phyloP scores from a whole-genome alignment of 2,888 invertebrate species.

The Lasioglossum villosulum region DNA sequence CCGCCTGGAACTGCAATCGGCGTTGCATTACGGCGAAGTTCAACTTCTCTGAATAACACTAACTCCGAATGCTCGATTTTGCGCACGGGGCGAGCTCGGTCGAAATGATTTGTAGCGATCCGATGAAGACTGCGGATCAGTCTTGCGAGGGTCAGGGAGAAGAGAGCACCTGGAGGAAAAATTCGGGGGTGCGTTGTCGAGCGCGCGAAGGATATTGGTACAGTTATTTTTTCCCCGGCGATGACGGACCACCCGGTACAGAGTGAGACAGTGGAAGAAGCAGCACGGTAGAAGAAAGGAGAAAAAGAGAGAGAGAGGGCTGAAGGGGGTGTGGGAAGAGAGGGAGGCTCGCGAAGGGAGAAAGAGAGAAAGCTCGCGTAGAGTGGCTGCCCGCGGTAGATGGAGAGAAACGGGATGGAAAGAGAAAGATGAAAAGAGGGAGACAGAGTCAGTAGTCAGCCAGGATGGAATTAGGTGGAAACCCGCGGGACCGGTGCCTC shows the following conservation, averaged over 20 bases:
- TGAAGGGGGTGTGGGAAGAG: slow-evolving; percentile 29
- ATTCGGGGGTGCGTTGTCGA: neutral
- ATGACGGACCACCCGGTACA: neutral
- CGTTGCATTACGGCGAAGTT: neutral
- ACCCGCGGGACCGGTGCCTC: slow-evolving; percentile 79
- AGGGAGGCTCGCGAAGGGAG: neutral
- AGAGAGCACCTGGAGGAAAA: neutral
- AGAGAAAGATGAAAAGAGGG: slow-evolving; percentile 58
- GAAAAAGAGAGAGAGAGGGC: slow-evolving; percentile 24
- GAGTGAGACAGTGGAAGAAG: neutral
- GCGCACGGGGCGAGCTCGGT: neutral
- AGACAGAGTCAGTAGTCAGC: slow-evolving; percentile 80
- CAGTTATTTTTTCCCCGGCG: neutral
- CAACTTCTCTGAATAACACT: neutral
- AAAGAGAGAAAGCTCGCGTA: neutral
- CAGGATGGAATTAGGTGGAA: slow-evolving; percentile 83
- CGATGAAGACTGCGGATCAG: neutral
- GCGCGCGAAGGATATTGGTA: neutral
- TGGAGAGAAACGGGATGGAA: slow-evolving; percentile 20
- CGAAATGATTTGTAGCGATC: neutral
- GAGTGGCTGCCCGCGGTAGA: slow-evolving; percentile 30
- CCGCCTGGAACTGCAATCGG: neutral
- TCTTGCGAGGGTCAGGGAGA: neutral
- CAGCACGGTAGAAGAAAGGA: neutral
- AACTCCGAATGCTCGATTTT: neutral